phyloP scores from a whole-genome alignment of 2,888 invertebrate genomes.

The Sicus ferrugineus region DNA sequence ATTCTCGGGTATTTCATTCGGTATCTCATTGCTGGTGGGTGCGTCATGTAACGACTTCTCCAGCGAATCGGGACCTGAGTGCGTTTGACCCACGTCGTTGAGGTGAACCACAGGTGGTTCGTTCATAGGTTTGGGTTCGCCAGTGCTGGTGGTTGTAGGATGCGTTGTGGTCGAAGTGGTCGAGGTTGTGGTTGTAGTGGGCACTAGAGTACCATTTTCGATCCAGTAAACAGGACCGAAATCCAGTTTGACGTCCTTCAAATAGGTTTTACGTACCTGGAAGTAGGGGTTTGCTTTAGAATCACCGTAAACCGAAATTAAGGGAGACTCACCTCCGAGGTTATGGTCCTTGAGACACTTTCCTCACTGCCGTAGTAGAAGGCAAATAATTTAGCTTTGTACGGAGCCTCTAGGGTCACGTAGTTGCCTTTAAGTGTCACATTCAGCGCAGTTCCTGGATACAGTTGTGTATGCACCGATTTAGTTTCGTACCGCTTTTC shows the following conservation, averaged over 20 bases:
- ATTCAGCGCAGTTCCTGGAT: constrained; percentile 83
- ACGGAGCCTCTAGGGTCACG: constrained; percentile 78
- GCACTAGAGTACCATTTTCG: constrained; percentile 78
- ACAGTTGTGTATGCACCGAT: constrained; percentile 71
- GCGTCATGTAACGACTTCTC: constrained; percentile 55
- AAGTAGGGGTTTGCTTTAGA: too few species aligned
- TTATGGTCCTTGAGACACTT: constrained; percentile 59
- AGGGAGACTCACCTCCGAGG: constrained; percentile 54
- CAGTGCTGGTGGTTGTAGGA: constrained; percentile 66
- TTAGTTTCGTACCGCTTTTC: constrained; percentile 67
- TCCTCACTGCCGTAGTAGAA: constrained; percentile 61
- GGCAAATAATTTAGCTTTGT: constrained; percentile 76
- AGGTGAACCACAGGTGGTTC: constrained; percentile 63
- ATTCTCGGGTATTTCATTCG: constrained; percentile 58
- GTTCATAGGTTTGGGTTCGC: constrained; percentile 65
- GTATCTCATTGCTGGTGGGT: constrained; percentile 51
- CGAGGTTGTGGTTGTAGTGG: constrained; percentile 78
- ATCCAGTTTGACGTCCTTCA: constrained; percentile 74
- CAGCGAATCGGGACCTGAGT: constrained; percentile 55
- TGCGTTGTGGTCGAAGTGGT: constrained; percentile 70
- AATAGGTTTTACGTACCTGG: constrained; percentile 69
- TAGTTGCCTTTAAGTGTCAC: constrained; percentile 79
- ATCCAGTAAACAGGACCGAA: constrained; percentile 81
- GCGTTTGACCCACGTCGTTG: constrained; percentile 53
- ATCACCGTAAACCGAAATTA: background rate